Base-by-base conservation (phyloP, 1,140 invertebrate species). In the Ladona fulva region DNA sequence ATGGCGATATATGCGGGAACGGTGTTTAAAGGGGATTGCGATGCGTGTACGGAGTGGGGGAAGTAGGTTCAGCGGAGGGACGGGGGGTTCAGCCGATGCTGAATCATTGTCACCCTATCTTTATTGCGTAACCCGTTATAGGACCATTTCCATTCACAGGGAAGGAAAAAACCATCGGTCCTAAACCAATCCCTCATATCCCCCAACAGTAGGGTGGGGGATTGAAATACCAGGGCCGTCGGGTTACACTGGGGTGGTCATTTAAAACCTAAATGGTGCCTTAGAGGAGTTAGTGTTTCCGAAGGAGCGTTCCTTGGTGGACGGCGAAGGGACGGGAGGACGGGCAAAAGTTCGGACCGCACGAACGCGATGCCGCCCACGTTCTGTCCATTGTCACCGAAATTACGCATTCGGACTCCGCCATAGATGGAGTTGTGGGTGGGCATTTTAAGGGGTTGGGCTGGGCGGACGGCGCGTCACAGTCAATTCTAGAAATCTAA, bases 71-170 rank as follows among this genome's bases (percentile, higher is more conserved):
- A 10, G 44, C 10, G 44, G 19, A 19, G 44, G 44, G 44, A 52
- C 19, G 44, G 44, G 44, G 44, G 44, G 44, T 19, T 10, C 44
- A 52, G 44, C 19, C 19, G 44, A 66, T 3, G 12, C 52, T 66
- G 52, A 66, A 66, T 66, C 52, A 66, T 66, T 66, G 52, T 66
- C 52, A 22, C 52, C 52, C 52, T 66, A 66, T 66, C 52, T 66
- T 66, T 66, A 66, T 66, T 66, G 52, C 52, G 5, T 66, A 37
- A 37, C 52, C n/a, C 52, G 14, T 66, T 66, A 19, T 19, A 66
- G 52, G 1, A 66, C 52, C n/a, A 66, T 6, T 1, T 1, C 29
- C 29, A 37, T 37, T 37, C 29, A 8, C 29, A n/a, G 29, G 29
- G 29, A 37, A 37, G 1, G 29, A 37, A 37, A 37, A 37, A 37